Evolutionary conservation across 1,140 invertebrate species (phyloP), one percentile per base, ranked within the genome.

Genomic region (Eueides isabella): DNA sequence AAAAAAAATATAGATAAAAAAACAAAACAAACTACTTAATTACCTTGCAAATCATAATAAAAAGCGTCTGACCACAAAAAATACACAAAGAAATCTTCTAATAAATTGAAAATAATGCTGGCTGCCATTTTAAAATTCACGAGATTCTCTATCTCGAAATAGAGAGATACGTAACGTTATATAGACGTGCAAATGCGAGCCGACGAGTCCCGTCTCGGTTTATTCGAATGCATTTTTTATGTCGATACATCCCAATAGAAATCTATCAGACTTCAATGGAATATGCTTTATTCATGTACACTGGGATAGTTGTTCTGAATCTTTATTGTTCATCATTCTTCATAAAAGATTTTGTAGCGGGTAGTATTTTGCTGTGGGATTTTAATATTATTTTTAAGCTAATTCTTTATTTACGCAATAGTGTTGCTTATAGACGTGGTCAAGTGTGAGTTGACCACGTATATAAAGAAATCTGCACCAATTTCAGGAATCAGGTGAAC

Each of bases 201-300:
- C 48, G 71, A 70, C 61, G 67, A 61, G 48, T 26, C 63, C 9
- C 64, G 55, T 62, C 71, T 73, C 55, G 71, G 65, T 61, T 61
- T 72, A 66, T 72, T 48, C 28, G 62, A 67, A 61, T 72, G 71
- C 64, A 72, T 72, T 71, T 64, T 61, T 71, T 71, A 71, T 63
- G 61, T 62, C 68, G 16, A 70, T 70, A 55, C 68, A 70, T 70
- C 55, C 68, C 68, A 70, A 70, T 63, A 70, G 68, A 70, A 70
- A 70, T 70, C 68, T 70, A 62, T 70, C 68, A 70, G 61, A n/a
- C 61, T n/a, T 38, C 31, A 38, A 35, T 26, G 31, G 68, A 70
- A 70, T 33, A 70, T 70, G 61, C 23, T 61, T 70, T 70, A 70
- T 70, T 63, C 68, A 70, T 62, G 68, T 70, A 55, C 19, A 23